phyloP scores from a whole-genome alignment of 2,113 vertebrate species.

The Oryzias celebensis region DNA sequence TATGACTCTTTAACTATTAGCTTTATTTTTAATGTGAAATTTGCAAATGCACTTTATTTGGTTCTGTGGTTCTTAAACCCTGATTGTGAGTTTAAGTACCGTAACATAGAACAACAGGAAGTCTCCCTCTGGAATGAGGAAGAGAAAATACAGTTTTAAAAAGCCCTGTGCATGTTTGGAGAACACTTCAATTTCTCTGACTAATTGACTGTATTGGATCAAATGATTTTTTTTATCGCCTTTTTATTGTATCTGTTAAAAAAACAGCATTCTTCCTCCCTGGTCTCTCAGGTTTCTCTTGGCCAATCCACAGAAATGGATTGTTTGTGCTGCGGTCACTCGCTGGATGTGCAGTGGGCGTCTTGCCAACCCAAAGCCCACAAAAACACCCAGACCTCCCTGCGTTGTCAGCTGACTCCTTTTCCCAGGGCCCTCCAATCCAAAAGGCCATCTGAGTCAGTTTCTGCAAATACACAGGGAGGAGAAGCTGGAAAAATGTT shows the following conservation, averaged over 20 bases:
- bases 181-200: not conserved
- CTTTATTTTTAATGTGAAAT: not conserved
- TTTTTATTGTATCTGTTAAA: not conserved
- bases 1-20: not conserved
- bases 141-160: conserved; percentile 13
- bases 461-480: conserved; percentile 72
- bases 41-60: not conserved
- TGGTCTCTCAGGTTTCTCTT: conserved; percentile 32
- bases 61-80: not conserved
- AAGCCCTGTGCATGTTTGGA: not conserved
- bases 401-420: conserved; percentile 74
- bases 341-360: conserved; percentile 57
- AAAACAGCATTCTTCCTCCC: not conserved
- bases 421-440: conserved; percentile 73
- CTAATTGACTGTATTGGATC: not conserved
- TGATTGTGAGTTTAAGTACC: too few species aligned
- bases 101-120: conserved; percentile 36
- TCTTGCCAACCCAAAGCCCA: conserved; percentile 60
- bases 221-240: not conserved
- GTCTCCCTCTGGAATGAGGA: conserved; percentile 19
- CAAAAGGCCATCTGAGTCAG: conserved; percentile 75
- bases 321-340: conserved; percentile 60
- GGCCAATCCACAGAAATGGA: conserved; percentile 38
- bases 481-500: conserved; percentile 65
- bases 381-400: conserved; percentile 59